These are phyloP conservation scores for Scaptomyza tumidula DNA, from an alignment of 2,888 invertebrate genomes.

Conservation along the genomic window DNA sequence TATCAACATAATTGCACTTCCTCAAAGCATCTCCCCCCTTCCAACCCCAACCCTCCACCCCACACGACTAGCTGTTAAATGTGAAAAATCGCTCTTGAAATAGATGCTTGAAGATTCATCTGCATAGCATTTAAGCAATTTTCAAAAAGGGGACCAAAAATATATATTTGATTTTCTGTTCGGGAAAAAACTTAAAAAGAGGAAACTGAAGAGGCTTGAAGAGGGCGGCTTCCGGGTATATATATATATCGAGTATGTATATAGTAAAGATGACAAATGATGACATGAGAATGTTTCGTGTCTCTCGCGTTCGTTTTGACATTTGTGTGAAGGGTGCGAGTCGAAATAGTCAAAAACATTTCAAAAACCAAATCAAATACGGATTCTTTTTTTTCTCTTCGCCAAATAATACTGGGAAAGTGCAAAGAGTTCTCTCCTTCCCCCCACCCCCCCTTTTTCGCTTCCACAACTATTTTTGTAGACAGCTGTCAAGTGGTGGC, in stretches of 20 bases:
- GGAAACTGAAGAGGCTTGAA: neutral
- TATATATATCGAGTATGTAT: neutral
- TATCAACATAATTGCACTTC: slow-evolving; percentile 25
- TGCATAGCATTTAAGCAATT: slow-evolving; percentile 29
- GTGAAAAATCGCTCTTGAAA: slow-evolving; percentile 22
- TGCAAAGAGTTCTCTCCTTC: slow-evolving; percentile 12
- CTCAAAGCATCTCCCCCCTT: neutral
- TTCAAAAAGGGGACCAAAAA: slow-evolving; percentile 12
- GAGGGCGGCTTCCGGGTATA: slow-evolving; percentile 52
- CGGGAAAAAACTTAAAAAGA: slow-evolving; percentile 12
- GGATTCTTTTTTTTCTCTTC: slow-evolving; percentile 8
- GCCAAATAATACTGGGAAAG: slow-evolving; percentile 42
- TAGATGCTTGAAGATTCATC: slow-evolving; percentile 29
- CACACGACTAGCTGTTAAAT: slow-evolving; percentile 2
- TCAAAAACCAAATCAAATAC: slow-evolving; percentile 46
- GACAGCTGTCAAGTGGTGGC: slow-evolving; percentile 57
- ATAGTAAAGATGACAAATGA: slow-evolving; percentile 37
- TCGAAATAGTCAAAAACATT: slow-evolving; percentile 46
- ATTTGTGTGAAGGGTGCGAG: slow-evolving; percentile 32
- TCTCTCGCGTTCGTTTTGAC: slow-evolving; percentile 29
- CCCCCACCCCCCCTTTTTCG: neutral
- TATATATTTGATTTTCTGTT: slow-evolving; percentile 26
- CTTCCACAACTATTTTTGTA: neutral
- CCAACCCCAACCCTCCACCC: neutral
- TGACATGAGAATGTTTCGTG: slow-evolving; percentile 38